These are phyloP conservation scores for Tapirus indicus DNA, from an alignment of 2,797 vertebrate species.

Conservation along the genomic window DNA sequence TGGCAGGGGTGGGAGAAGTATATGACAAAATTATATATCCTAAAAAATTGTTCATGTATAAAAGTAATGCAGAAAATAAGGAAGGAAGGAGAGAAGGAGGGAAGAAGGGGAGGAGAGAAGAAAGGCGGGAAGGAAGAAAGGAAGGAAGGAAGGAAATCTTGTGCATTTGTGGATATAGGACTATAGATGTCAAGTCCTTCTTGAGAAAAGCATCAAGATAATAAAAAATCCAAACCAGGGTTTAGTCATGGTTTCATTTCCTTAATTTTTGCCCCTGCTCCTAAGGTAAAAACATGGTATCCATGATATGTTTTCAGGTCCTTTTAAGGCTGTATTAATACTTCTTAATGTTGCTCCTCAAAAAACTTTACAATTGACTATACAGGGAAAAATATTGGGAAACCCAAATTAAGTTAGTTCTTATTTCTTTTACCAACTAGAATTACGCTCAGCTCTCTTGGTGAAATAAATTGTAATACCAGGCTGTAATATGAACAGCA, in stretches of 20 bases:
- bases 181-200: neutral
- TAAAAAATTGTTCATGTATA: neutral
- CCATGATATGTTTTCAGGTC: neutral
- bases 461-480: neutral
- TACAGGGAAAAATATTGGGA: neutral
- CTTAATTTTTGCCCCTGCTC: neutral
- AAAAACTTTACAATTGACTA: neutral
- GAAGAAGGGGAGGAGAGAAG: no score
- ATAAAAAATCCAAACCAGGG: neutral
- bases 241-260: neutral
- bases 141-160: neutral
- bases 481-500: neutral
- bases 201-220: neutral
- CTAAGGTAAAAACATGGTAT: neutral
- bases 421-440: neutral
- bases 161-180: neutral
- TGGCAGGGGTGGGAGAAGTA: neutral
- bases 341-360: neutral
- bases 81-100: neutral
- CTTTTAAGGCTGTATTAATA: neutral
- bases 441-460: neutral
- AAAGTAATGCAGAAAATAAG: neutral
- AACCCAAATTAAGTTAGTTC: neutral
- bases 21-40: neutral
- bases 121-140: neutral